phyloP scores from a whole-genome alignment of 2,888 invertebrate genomes.

The Meteorus cinctellus region DNA sequence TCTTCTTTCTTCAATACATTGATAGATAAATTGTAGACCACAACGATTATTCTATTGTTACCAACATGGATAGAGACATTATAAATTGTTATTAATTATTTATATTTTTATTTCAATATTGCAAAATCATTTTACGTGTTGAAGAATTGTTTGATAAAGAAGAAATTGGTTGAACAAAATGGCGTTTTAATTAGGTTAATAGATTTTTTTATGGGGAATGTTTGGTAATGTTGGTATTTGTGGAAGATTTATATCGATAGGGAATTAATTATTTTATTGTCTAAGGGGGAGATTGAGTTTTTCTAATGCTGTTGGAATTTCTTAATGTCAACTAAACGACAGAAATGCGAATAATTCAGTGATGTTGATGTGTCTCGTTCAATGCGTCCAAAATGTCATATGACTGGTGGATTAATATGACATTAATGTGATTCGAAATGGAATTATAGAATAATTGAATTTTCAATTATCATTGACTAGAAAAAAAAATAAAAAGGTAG shows the following conservation, averaged over 20 bases:
- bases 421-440: not conserved
- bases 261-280: too few species aligned
- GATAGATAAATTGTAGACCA: not conserved
- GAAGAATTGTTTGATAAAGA: not conserved
- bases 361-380: not conserved
- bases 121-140: too few species aligned
- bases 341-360: not conserved
- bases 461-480: not conserved
- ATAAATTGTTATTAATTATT: not conserved
- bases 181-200: too few species aligned
- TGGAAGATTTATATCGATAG: too few species aligned
- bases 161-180: not conserved
- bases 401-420: not conserved
- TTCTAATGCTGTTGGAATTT: not conserved
- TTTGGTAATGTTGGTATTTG: too few species aligned
- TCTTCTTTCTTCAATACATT: not conserved
- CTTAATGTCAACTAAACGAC: not conserved
- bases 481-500: not conserved
- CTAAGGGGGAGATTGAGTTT: not conserved
- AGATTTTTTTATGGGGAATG: too few species aligned
- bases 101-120: not conserved
- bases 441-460: slow-evolving; percentile 22
- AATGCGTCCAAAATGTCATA: not conserved
- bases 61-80: not conserved
- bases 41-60: slow-evolving; percentile 10